Conservation (phyloP, 2,888 invertebrate genomes). For the Dinocampus coccinellae region DNA sequence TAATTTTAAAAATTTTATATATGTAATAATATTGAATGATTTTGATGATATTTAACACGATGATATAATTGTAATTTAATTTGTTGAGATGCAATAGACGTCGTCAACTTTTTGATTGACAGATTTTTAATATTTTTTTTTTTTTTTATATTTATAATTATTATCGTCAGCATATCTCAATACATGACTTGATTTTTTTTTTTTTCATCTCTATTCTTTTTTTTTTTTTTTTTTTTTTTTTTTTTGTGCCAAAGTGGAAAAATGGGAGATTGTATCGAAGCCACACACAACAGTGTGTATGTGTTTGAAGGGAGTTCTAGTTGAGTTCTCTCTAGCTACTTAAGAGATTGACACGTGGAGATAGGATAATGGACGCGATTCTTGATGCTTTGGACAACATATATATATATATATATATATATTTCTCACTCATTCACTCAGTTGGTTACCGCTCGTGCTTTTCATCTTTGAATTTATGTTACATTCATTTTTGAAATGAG, state of each 20-base stretch:
- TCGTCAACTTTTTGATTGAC: background rate
- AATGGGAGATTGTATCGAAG: slow-evolving; percentile 44
- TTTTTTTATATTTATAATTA: background rate
- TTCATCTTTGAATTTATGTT: background rate
- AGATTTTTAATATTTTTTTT: background rate
- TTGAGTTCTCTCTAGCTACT: slow-evolving; percentile 63
- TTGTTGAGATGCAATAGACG: background rate
- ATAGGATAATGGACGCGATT: slow-evolving; percentile 65
- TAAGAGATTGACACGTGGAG: slow-evolving; percentile 67
- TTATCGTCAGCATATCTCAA: background rate
- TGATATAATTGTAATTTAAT: background rate
- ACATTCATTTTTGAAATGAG: slow-evolving; percentile 9
- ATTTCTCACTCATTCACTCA: background rate
- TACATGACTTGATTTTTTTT: slow-evolving; percentile 6
- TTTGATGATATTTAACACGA: too few relatives aligned
- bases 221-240: background rate
- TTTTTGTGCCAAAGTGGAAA: slow-evolving; percentile 8
- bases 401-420: background rate
- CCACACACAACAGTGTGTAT: slow-evolving; percentile 13
- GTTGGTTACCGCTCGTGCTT: background rate
- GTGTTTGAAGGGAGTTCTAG: slow-evolving; percentile 47
- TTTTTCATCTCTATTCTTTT: background rate
- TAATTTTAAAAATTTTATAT: too few relatives aligned
- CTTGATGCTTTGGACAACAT: slow-evolving; percentile 3
- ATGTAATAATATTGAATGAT: background rate